Evolutionary conservation across 2,797 vertebrate species (phyloP), one percentile per base, ranked within the genome.

Genomic region (Okamejei kenojei): DNA sequence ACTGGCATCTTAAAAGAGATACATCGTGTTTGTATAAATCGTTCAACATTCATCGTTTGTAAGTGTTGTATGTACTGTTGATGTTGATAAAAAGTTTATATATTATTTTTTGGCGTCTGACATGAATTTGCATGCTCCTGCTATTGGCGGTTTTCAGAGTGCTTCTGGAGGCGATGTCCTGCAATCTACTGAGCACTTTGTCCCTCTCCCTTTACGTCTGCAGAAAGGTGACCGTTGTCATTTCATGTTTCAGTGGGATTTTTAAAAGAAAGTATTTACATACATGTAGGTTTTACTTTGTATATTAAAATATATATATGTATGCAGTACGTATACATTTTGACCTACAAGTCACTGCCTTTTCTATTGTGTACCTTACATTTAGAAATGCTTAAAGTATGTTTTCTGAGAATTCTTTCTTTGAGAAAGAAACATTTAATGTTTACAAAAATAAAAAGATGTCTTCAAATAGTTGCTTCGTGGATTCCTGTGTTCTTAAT

Each of bases 51-150:
- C 98, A 98, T 98, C 97, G 98, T 99, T 99, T 99, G 98, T 99
- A 99, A 97, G 98, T 99, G 98, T 98, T 98, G 98, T 99, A 98
- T 97, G 98, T 99, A 99, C 96, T 96, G 98, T 99, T 99, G 98
- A 97, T 99, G 98, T 99, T 98, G 97, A 98, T 96, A 99, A 98
- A 98, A 99, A 97, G 97, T 99, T 99, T 99, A 98, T 99, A 98
- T 98, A 98, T 99, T 97, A 98, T 98, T 98, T 45, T 92, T 97
- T 98, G 97, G 98, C 97, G 98, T 98, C 97, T 97, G 97, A 97
- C 97, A 97, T 98, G 97, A 97, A 97, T 96, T 97, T 98, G 98
- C 98, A 99, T 99, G 98, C 98, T 98, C 96, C 97, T 97, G 97
- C 97, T 98, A 97, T 94, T 96, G 97, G 97, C 96, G 94, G 96